A percentile compares a stretch with the other conserved stretches of the same genome.
Evolutionary conservation across 2,888 invertebrate species (phyloP).

Genomic region (Stramonita haemastoma): DNA sequence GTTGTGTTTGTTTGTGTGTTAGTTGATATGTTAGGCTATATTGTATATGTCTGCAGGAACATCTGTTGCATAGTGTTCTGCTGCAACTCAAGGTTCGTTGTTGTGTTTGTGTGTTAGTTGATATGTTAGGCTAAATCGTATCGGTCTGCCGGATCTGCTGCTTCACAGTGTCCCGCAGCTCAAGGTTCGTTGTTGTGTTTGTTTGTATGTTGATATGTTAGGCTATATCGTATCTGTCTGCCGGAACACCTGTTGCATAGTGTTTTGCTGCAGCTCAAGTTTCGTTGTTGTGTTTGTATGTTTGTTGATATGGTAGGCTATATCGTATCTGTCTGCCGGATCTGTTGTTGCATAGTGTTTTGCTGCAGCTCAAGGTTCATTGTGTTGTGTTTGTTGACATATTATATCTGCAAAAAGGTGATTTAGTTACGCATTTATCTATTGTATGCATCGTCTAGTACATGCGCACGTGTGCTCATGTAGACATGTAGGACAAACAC

Average conservation of each 20-base stretch:
- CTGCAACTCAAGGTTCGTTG: background rate
- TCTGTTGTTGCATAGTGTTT: slow-evolving; percentile 51
- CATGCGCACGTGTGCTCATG: too few relatives aligned
- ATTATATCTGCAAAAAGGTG: too few relatives aligned
- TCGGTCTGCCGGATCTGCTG: slow-evolving; percentile 54
- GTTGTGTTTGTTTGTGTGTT: background rate
- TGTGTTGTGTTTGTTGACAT: background rate
- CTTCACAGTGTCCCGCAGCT: slow-evolving; percentile 55
- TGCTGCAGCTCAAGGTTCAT: slow-evolving; percentile 49
- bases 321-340: too few relatives aligned
- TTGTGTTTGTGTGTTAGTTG: background rate
- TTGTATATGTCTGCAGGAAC: background rate
- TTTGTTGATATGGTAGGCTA: too few relatives aligned
- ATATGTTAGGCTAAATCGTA: too few relatives aligned
- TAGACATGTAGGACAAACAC: too few relatives aligned
- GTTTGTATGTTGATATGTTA: too few relatives aligned
- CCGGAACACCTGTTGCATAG: slow-evolving; percentile 53
- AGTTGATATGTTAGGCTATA: background rate
- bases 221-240: too few relatives aligned
- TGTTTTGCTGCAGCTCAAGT: slow-evolving; percentile 53
- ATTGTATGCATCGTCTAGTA: too few relatives aligned
- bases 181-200: slow-evolving; percentile 27
- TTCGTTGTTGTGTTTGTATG: background rate
- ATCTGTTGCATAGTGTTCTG: background rate
- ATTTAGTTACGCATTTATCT: too few relatives aligned